Evolutionary conservation across 2,113 vertebrate genomes (phyloP).

Genomic region (Gymnobelideus leadbeateri): DNA sequence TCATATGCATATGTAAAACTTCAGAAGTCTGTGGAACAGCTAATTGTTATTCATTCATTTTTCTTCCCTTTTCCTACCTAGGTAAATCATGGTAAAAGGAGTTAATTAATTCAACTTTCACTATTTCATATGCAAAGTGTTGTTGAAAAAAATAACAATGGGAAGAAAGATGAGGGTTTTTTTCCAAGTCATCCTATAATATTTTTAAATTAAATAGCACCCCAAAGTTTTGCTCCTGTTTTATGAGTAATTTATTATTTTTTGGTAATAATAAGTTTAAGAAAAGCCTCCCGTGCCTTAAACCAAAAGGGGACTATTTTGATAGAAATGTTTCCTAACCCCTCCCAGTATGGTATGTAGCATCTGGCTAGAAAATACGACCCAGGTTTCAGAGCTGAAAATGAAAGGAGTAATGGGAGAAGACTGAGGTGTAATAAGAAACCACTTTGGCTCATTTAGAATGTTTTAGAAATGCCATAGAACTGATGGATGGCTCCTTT

Average conservation of each 20-base stretch:
- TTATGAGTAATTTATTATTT: constrained; percentile 59
- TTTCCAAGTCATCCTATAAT: constrained; percentile 47
- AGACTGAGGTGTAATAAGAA: constrained; percentile 71
- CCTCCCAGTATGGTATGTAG: constrained; percentile 67
- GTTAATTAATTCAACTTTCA: constrained; percentile 62
- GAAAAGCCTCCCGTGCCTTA: constrained; percentile 63
- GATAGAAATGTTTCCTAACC: constrained; percentile 75
- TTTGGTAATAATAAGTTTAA: constrained; percentile 74
- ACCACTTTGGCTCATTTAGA: constrained; percentile 67
- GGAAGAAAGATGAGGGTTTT: constrained; percentile 36
- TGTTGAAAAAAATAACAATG: constrained; percentile 44
- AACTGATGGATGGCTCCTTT: constrained; percentile 71
- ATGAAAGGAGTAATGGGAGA: constrained; percentile 62
- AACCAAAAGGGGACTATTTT: constrained; percentile 74
- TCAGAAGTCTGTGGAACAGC: background rate
- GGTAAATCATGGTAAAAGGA: constrained; percentile 29
- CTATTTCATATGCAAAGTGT: constrained; percentile 64
- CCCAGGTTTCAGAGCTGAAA: constrained; percentile 64
- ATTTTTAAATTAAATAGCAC: constrained; percentile 68
- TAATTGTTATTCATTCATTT: constrained; percentile 16
- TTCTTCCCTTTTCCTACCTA: constrained; percentile 37
- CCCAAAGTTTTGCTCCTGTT: constrained; percentile 67
- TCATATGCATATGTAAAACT: constrained; percentile 20
- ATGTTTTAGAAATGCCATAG: constrained; percentile 63
- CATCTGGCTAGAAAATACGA: constrained; percentile 78